These are phyloP conservation scores for Pocillopora damicornis DNA, from an alignment of 64 coral and sea anemone genomes.

Conservation along the genomic window DNA sequence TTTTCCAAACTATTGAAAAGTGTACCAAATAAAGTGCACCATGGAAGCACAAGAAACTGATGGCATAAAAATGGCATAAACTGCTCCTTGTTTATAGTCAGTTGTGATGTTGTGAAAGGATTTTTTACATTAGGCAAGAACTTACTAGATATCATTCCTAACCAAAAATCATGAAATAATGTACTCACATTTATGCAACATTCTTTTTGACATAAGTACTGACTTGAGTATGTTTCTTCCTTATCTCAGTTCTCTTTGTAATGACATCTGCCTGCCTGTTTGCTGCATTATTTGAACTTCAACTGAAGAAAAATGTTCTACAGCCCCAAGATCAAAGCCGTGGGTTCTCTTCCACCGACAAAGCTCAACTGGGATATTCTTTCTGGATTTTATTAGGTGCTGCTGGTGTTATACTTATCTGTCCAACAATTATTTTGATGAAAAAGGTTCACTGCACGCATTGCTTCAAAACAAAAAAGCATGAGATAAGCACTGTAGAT, in stretches of 20 bases:
- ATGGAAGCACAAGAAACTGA: too few relatives aligned
- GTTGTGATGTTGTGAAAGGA: too few relatives aligned
- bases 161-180: too few relatives aligned
- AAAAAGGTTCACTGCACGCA: constrained; percentile 66
- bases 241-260: constrained; percentile 59
- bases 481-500: constrained; percentile 60
- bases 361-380: constrained; percentile 66
- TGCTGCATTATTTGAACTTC: constrained; percentile 72
- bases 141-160: too few relatives aligned
- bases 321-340: constrained; percentile 41
- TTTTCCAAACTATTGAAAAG: too few relatives aligned
- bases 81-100: too few relatives aligned
- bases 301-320: constrained; percentile 81
- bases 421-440: constrained; percentile 55
- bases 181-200: too few relatives aligned
- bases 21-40: too few relatives aligned
- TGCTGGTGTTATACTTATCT: constrained; percentile 59
- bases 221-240: background rate
- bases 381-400: constrained; percentile 79
- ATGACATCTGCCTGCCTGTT: constrained; percentile 57
- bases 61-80: too few relatives aligned
- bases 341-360: constrained; percentile 69
- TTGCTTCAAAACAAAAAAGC: constrained; percentile 63
- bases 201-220: background rate
- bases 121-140: too few relatives aligned